Conservation (phyloP, 2,888 invertebrate species). For the Sisyra terminalis region DNA sequence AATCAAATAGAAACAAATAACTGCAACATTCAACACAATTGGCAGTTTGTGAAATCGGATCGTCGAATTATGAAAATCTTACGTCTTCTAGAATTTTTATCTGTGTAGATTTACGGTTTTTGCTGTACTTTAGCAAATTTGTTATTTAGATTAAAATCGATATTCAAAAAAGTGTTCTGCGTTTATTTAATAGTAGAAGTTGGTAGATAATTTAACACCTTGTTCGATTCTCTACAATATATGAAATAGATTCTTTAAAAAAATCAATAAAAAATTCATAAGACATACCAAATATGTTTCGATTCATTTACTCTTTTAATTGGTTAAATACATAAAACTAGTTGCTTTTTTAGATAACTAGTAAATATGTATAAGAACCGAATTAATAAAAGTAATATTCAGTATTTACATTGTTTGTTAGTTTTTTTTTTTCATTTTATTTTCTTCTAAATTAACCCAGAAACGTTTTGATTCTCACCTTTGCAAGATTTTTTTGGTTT, state of each 20-base stretch:
- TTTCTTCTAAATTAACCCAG: too few species aligned
- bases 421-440: too few species aligned
- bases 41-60: neutral
- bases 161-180: neutral
- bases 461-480: neutral
- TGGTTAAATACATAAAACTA: too few species aligned
- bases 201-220: neutral
- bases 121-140: neutral
- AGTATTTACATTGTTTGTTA: too few species aligned
- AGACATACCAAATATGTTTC: too few species aligned
- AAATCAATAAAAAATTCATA: too few species aligned
- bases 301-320: too few species aligned
- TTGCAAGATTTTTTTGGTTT: neutral
- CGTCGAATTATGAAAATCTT: neutral
- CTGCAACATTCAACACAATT: too few species aligned
- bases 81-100: neutral
- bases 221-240: slow-evolving; percentile 5
- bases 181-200: neutral
- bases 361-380: too few species aligned
- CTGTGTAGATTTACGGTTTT: neutral
- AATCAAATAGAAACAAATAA: too few species aligned
- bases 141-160: neutral
- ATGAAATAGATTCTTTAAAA: slow-evolving; percentile 5
- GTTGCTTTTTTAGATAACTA: too few species aligned
- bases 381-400: too few species aligned